Conservation (phyloP, 2,797 vertebrate genomes). For the Synaphobranchus kaupii region DNA sequence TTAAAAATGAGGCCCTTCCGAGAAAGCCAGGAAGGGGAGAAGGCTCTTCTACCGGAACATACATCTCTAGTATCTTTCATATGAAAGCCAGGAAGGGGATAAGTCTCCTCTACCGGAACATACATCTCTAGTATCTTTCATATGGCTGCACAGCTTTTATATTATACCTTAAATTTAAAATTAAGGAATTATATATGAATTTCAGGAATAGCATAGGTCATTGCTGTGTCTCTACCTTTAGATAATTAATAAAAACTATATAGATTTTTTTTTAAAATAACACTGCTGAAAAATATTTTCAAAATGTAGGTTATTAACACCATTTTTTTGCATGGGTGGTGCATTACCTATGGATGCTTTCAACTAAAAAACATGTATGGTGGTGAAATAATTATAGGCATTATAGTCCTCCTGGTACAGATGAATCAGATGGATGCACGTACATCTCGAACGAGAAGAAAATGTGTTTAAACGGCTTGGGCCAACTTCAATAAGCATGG, state of each 20-base stretch:
- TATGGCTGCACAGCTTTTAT: conserved; percentile 15
- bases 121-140: conserved; percentile 15
- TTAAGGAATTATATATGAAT: conserved; percentile 21
- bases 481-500: neutral
- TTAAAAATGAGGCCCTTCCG: conserved; percentile 32
- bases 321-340: too few relatives aligned
- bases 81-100: neutral
- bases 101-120: neutral
- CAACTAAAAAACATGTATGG: neutral
- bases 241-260: neutral
- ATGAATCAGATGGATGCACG: neutral
- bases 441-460: neutral
- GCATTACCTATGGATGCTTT: neutral
- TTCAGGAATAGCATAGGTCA: neutral
- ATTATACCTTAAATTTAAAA: neutral
- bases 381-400: neutral
- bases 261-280: neutral
- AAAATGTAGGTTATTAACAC: neutral
- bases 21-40: neutral
- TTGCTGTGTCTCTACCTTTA: neutral
- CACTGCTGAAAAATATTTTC: neutral
- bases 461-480: neutral
- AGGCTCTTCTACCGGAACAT: neutral
- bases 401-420: neutral
- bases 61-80: conserved; percentile 19